Percentiles rank a stretch among this genome's conserved stretches.
Conservation (phyloP, 2,113 vertebrate species). For the Ciconia stormi region DNA sequence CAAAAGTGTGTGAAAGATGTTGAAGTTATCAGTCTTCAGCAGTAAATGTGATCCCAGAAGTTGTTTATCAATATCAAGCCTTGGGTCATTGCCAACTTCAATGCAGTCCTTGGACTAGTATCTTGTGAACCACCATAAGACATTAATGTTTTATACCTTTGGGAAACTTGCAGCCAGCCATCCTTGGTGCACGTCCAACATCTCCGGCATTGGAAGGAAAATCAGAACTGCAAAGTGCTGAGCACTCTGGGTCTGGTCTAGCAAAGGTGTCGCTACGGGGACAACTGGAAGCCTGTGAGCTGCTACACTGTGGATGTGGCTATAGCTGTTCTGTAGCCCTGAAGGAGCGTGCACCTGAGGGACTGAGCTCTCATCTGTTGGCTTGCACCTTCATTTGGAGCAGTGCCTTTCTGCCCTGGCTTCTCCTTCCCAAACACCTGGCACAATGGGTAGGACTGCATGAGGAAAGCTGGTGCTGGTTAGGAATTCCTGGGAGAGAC, state of each 20-base stretch:
- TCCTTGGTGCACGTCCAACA: neutral
- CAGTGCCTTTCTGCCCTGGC: neutral
- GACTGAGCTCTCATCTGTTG: neutral
- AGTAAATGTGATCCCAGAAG: neutral
- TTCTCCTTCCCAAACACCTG: neutral
- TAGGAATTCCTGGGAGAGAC: neutral
- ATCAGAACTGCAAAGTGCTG: neutral
- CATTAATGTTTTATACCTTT: neutral
- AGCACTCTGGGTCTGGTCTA: neutral
- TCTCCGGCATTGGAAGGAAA: neutral
- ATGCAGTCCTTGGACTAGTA: neutral
- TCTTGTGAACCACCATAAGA: neutral
- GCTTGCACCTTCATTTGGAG: neutral
- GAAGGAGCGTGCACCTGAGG: neutral
- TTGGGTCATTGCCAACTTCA: neutral
- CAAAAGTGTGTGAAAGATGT: neutral
- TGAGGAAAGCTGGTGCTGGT: neutral
- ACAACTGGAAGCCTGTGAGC: neutral
- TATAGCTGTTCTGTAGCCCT: neutral
- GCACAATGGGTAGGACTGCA: rapidly evolving
- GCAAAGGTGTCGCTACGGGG: neutral
- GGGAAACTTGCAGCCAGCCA: neutral
- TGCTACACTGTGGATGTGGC: neutral
- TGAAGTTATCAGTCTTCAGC: neutral
- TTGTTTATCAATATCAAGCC: neutral